These are phyloP conservation scores for Sternarchorhynchus goeldii DNA, from an alignment of 2,797 vertebrate species.

Conservation along the genomic window DNA sequence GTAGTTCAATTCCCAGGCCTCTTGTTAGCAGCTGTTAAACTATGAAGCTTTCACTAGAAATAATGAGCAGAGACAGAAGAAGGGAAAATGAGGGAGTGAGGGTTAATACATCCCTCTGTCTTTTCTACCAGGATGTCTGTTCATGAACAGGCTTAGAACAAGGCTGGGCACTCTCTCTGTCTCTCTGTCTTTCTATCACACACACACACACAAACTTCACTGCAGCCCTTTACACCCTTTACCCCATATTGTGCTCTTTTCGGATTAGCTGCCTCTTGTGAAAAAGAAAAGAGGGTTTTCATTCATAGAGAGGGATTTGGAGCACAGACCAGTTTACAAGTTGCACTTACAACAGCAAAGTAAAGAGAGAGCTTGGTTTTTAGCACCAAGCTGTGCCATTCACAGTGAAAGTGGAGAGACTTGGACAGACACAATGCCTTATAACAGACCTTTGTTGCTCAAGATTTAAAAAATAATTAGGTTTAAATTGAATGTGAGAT, in stretches of 20 bases:
- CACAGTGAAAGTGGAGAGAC: constrained; percentile 50
- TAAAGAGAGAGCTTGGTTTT: constrained; percentile 45
- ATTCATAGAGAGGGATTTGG: constrained; percentile 63
- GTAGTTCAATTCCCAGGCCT: constrained; percentile 55
- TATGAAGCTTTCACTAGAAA: constrained; percentile 52
- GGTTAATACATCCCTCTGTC: constrained; percentile 47
- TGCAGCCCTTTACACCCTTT: constrained; percentile 49
- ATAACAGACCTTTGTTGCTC: constrained; percentile 32
- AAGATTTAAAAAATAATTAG: constrained; percentile 35
- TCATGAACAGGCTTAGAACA: constrained; percentile 37
- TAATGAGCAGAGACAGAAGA: constrained; percentile 52
- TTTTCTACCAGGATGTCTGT: constrained; percentile 46
- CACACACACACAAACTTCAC: constrained; percentile 40
- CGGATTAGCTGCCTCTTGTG: constrained; percentile 70
- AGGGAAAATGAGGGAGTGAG: constrained; percentile 33
- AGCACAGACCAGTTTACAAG: constrained; percentile 73
- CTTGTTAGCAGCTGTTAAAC: constrained; percentile 55
- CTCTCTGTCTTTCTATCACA: constrained; percentile 13
- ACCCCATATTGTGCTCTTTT: constrained; percentile 58
- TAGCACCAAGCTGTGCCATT: constrained; percentile 39
- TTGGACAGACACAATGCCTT: constrained; percentile 66
- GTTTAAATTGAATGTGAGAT: constrained; percentile 36
- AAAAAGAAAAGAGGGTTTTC: constrained; percentile 60
- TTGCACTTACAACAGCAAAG: constrained; percentile 69
- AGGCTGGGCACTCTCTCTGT: constrained; percentile 1